Base-by-base conservation (phyloP, 1,140 invertebrate species). In the Drosophila sproati region DNA sequence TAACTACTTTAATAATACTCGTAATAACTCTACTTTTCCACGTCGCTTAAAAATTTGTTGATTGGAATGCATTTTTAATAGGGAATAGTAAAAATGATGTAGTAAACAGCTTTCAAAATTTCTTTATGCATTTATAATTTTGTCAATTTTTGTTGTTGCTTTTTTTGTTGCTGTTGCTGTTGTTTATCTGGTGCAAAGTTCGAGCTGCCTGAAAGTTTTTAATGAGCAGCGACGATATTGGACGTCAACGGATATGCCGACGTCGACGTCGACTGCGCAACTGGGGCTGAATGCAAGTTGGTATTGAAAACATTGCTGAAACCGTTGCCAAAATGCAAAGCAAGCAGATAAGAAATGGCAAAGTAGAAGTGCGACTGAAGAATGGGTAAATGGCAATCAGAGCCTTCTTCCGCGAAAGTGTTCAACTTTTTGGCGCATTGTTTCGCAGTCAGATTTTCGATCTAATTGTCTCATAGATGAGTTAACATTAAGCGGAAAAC, bases 61-160 rank as follows among this genome's bases (percentile, higher is more conserved):
- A 20, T 20, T 20, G 20, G 20, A 20, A 20, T 20, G 20, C 20
- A 20, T 20, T 43, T 43, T n/a, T 4, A 43, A 43, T n/a, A n/a
- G 10, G 39, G 39, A 7, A 41, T 8, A 8, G 37, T 3, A 7
- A 39, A 7, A 39, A 39, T 39, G 10, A 39, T 39, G 37, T 8
- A 39, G n/a, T 43, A 43, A 43, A 43, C 10, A 4, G 10, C 10
- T 43, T 78, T 78, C 67, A 51, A 68, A 70, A 69, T 82, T 81
- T 77, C 75, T 82, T 78, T 82, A 72, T 82, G 79, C 74, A 82
- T 82, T 82, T 82, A 82, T 82, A 82, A 78, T 82, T 82, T 78
- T 48, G 63, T 52, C 73, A 41, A 39, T 59, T 69, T 62, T 66
- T 82, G 70, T 73, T 80, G 51, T 82, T 67, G 28, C 61, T 54